Conservation (phyloP, 2,113 vertebrate species). For the Onychostoma macrolepis region DNA sequence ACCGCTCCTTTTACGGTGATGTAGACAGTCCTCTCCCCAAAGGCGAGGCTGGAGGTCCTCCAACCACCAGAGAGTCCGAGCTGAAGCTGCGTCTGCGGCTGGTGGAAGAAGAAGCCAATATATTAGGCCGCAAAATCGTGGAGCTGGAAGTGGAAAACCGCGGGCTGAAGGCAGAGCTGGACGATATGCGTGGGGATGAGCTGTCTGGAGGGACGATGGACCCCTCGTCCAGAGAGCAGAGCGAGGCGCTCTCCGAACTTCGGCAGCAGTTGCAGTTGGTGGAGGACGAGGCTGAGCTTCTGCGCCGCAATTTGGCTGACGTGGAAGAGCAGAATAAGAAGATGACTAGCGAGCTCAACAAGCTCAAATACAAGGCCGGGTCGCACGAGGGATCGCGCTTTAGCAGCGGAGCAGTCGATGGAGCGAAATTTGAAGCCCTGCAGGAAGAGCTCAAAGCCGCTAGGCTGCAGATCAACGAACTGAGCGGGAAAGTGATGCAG, state of each 20-base stretch:
- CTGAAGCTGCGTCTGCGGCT: slow-evolving; percentile 93
- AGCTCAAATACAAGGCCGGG: slow-evolving; percentile 93
- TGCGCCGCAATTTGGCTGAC: slow-evolving; percentile 92
- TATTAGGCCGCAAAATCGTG: slow-evolving; percentile 96
- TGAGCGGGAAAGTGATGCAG: slow-evolving; percentile 98
- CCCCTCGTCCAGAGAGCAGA: slow-evolving; percentile 85
- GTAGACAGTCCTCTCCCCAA: slow-evolving; percentile 97
- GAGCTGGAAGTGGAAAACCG: slow-evolving; percentile 98
- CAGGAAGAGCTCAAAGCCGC: slow-evolving; percentile 97
- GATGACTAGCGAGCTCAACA: slow-evolving; percentile 91
- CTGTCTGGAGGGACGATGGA: slow-evolving; percentile 76
- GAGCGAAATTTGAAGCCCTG: slow-evolving; percentile 86
- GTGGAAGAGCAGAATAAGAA: slow-evolving; percentile 96
- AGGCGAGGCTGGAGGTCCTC: slow-evolving; percentile 95
- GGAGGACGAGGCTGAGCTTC: slow-evolving; percentile 95
- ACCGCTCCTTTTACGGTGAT: slow-evolving; percentile 95
- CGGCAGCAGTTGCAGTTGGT: slow-evolving; percentile 96
- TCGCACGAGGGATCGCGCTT: slow-evolving; percentile 83
- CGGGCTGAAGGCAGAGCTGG: slow-evolving; percentile 95
- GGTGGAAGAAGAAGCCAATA: slow-evolving; percentile 98
- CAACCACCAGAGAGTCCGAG: slow-evolving; percentile 95
- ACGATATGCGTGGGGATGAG: slow-evolving; percentile 94
- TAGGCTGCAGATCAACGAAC: slow-evolving; percentile 94
- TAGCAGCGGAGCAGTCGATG: slow-evolving; percentile 75
- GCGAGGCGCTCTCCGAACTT: slow-evolving; percentile 91